These are phyloP conservation scores for Phallusia fumigata DNA, from an alignment of 23 tunicate genomes.

Conservation along the genomic window DNA sequence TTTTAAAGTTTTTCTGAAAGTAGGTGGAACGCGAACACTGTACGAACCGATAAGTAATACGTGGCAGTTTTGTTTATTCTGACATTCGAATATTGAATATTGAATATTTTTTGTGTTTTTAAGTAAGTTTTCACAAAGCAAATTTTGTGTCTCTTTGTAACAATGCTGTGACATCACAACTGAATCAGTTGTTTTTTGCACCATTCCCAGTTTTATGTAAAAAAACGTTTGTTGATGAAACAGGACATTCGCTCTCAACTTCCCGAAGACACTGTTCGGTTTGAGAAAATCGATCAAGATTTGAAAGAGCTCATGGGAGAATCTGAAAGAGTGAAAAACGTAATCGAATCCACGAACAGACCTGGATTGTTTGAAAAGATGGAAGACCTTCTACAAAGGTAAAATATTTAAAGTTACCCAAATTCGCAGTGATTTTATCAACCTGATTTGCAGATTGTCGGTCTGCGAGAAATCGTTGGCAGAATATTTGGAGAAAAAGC, in stretches of 20 bases:
- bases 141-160: no score
- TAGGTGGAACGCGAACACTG: no score
- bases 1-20: no score
- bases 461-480: constrained; percentile 89
- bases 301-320: constrained; percentile 72
- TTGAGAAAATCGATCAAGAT: constrained; percentile 72
- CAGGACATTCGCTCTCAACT: constrained; percentile 91
- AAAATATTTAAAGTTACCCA: neutral
- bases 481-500: constrained; percentile 86
- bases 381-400: constrained; percentile 80
- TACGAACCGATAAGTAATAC: no score
- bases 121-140: no score
- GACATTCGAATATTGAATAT: no score
- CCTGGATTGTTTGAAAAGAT: constrained; percentile 68
- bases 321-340: constrained; percentile 74
- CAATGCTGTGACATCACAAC: no score
- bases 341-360: constrained; percentile 85
- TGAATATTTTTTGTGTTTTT: no score
- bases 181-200: no score
- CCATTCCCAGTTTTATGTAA: no score
- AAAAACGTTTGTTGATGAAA: neutral
- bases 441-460: constrained; percentile 39
- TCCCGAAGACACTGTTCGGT: constrained; percentile 73
- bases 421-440: no score
- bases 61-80: no score